Evolutionary conservation across 2,113 vertebrate species (phyloP), one percentile per base, ranked within the genome.

Genomic region (Gobiocypris rarus): DNA sequence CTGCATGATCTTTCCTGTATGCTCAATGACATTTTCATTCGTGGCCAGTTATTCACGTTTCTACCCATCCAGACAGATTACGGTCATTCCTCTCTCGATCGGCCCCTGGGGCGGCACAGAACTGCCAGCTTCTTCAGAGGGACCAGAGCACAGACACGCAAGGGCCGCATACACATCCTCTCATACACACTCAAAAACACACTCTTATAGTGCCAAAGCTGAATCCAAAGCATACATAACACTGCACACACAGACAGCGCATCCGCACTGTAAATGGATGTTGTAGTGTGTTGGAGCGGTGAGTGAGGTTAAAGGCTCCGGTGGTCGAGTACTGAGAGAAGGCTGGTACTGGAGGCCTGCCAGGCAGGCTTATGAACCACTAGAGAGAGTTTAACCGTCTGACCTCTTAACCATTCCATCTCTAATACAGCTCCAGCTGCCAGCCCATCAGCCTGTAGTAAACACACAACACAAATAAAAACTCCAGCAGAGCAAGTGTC

Each of bases 11-110:
- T 84, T 75, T 85, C 76, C 86, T 90, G 85, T 86, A 74, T 88
- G 88, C 87, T 88, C 85, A 75, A 86, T 93, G 92, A 92, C 91
- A 93, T 92, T 92, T 92, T 92, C 87, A 90, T 91, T 91, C 87
- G 90, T 88, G 84, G 89, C 90, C 71, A 89, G 88, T 90, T 91
- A 87, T 90, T 91, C 83, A 70, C 82, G 3, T 88, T 90, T 91
- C 83, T 75, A 87, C 89, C 91, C 84, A 84, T 93, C 91, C 87
- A 54, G 52, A 87, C 85, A 87, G 80, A 91, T 92, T 88, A 91
- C 34, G 84, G 86, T 89, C 90, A 75, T 91, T 24, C 34, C 85
- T 15, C 38, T 75, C 38, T 52, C 79, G 2, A 50, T 82, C 19
- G 80, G 17, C 81, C 84, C 81, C 56, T 7, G 5, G 89, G 89